Evolutionary conservation across 2,797 vertebrate genomes (phyloP), one percentile per base, ranked within the genome.

Genomic region (Protosalanx chinensis): DNA sequence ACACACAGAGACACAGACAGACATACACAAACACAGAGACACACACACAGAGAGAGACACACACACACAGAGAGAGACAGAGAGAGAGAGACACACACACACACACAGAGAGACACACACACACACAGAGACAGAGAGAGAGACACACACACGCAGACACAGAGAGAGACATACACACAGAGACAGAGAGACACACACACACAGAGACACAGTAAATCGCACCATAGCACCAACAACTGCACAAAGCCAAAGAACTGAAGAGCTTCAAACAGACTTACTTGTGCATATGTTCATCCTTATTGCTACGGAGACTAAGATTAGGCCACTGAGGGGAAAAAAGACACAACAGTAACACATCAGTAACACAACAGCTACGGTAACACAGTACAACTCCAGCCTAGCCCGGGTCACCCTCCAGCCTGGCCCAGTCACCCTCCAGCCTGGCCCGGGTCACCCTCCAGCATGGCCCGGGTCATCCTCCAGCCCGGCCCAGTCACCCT

Each of bases 281-380:
- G 89, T 95, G 94, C 58, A 95, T 91, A 2, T 95, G 94, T 76
- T 96, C 94, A 82, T 96, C 94, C 86, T 95, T 95, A 88, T 92
- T 94, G 84, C 92, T 93, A 79, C 91, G 93, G 57, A 96, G 86
- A 81, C 92, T 95, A 83, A 93, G 84, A 85, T 94, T 95, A 83
- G 94, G 94, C 94, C 94, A 96, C 95, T 96, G 30, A 6, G 66
- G 7, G 49, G 53, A 6, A 8, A 85, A 62, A 88, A 86, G 88
- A 81, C 78, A 37, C 67, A 58, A 71, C 23, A 16, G 23, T 27
- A 27, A 27, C 23, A 60, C 32, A 56, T 29, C 51, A 53, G 51
- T 53, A 16, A 16, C 12, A 5, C 5, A 46, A 46, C 18, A n/a
- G 5, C 16, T 5, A n/a, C 16, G 1, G 51, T 56, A n/a, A 6